Evolutionary conservation across 2,888 invertebrate genomes (phyloP), one percentile per base, ranked within the genome.

Genomic region (Scaptomyza reducta): DNA sequence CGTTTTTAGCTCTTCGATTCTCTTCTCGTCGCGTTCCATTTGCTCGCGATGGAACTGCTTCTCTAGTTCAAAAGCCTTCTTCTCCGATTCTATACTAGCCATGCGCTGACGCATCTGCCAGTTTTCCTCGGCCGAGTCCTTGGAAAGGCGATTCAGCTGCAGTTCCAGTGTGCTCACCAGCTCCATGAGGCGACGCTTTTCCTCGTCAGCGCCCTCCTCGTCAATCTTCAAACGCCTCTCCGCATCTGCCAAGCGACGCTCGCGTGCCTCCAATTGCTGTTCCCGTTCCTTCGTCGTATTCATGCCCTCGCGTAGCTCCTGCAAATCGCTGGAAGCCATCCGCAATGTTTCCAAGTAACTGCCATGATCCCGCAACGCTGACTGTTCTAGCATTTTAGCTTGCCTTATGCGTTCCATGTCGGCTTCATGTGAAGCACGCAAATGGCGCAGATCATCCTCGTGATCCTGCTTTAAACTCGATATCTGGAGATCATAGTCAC

Each of bases 21-120:
- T 87, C 62, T 91, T 90, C 58, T 92, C 91, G 44, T 92, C 92
- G 7, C 86, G 83, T 2, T 79, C 64, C 57, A 91, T 70, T 69
- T 92, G 91, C 51, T 92, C 91, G 1, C 91, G 80, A 6, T 84
- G 74, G 22, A 88, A 88, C n/a, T 87, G 71, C 40, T 90, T 90
- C 53, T 92, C 92, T 10, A 89, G 88, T 40, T 91, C 90, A 29
- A 92, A 91, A 0, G 91, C 82, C 10, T 77, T 62, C 57, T 89
- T 89, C 25, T 92, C 92, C 0, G 90, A 89, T 58, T 92, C 92
- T 3, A 92, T 62, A 6, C 88, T 78, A n/a, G 90, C 76, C 77
- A 91, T 75, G 58, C 90, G 90, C 73, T 92, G 91, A 0, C 91
- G 84, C 13, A 91, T 55, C 33, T 89, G 84, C 92, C 92, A 92